Percentiles rank a stretch among this genome's conserved stretches.
These are phyloP conservation scores for Ormyrus nitidulus DNA, from an alignment of 2,888 invertebrate species.

Conservation along the genomic window DNA sequence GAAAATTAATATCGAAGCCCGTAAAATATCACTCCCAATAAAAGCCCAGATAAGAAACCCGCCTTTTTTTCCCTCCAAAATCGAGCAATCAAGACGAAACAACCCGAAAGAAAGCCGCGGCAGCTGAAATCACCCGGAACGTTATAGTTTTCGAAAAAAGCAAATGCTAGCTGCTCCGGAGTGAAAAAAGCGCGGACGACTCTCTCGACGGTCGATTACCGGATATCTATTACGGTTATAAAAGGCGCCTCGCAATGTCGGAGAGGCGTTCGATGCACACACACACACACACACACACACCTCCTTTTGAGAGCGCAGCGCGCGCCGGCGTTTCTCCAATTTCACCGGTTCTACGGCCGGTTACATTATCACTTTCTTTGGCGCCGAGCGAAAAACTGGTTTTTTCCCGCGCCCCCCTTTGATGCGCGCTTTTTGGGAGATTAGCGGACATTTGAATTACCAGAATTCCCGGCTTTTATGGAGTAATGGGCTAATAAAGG, in stretches of 20 bases:
- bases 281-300: background rate
- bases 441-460: too few species aligned
- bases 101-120: background rate
- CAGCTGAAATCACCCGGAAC: too few species aligned
- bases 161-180: background rate
- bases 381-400: conserved; percentile 35
- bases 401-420: conserved; percentile 10
- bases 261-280: too few species aligned
- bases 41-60: too few species aligned
- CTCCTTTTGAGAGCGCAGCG: conserved; percentile 15
- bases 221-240: conserved; percentile 47
- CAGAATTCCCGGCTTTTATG: too few species aligned
- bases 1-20: too few species aligned
- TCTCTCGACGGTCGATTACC: conserved; percentile 33
- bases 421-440: background rate
- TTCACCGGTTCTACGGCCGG: conserved; percentile 33
- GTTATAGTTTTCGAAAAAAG: background rate
- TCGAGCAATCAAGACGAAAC: background rate
- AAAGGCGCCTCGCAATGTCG: background rate
- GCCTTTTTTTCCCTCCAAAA: background rate
- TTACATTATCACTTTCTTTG: conserved; percentile 54
- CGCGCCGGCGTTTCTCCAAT: conserved; percentile 45
- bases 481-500: too few species aligned
- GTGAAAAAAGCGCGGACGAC: conserved; percentile 10
- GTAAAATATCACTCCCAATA: too few species aligned